phyloP scores from a whole-genome alignment of 2,888 invertebrate species.

The Abrostola triplasia region DNA sequence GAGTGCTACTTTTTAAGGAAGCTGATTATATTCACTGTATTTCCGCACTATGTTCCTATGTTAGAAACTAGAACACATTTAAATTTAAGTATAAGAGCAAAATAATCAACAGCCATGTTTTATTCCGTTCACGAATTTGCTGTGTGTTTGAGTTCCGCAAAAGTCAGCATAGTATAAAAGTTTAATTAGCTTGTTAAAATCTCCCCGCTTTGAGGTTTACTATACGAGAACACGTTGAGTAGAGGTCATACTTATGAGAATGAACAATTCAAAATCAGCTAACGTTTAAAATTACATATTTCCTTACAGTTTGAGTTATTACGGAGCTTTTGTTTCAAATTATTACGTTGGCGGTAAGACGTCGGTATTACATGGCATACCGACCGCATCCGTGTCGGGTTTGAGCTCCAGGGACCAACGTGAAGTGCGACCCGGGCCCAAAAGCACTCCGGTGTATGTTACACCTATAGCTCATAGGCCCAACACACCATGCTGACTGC shows the following conservation, averaged over 20 bases:
- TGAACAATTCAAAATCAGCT: background rate
- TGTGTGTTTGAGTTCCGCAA: slow-evolving; percentile 21
- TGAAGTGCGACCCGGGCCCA: slow-evolving; percentile 16
- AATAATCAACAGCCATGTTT: slow-evolving; percentile 35
- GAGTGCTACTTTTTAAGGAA: background rate
- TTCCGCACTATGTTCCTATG: background rate
- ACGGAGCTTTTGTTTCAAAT: slow-evolving; percentile 18
- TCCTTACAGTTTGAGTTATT: background rate
- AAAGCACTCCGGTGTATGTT: slow-evolving; percentile 33
- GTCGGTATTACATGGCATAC: slow-evolving; percentile 18
- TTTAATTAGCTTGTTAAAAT: slow-evolving; percentile 29
- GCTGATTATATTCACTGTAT: background rate
- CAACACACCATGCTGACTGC: no score
- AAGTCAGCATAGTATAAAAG: slow-evolving; percentile 20
- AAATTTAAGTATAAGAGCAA: background rate
- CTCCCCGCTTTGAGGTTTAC: background rate
- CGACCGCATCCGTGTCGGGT: slow-evolving; percentile 20
- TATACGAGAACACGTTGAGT: background rate
- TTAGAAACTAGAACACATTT: background rate
- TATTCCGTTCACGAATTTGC: slow-evolving; percentile 43
- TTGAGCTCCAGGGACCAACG: slow-evolving; percentile 15
- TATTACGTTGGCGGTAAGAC: slow-evolving; percentile 14
- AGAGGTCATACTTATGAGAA: background rate
- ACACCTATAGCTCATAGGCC: slow-evolving; percentile 10
- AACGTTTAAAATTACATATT: background rate